These are phyloP conservation scores for Notamacropus eugenii DNA, from an alignment of 2,797 vertebrate genomes.

Conservation along the genomic window DNA sequence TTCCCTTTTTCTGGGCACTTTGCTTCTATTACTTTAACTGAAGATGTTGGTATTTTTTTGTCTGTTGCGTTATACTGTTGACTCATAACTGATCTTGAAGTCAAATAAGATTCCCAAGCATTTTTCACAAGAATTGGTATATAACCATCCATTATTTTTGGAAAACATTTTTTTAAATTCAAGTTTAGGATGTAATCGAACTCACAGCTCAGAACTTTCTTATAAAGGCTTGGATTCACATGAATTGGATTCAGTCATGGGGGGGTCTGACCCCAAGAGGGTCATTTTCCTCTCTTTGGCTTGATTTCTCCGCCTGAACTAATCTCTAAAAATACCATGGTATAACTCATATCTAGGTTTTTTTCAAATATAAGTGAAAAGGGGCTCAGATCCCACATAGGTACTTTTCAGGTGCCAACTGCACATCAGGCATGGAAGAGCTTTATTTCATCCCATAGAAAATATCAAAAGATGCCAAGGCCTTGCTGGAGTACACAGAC, in stretches of 20 bases:
- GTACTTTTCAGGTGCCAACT: neutral
- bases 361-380: neutral
- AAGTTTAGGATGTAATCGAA: neutral
- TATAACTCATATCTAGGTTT: neutral
- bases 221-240: neutral
- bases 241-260: neutral
- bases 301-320: neutral
- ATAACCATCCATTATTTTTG: neutral
- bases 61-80: neutral
- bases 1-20: neutral
- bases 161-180: neutral
- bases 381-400: neutral
- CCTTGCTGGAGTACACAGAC: neutral
- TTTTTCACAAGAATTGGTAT: neutral
- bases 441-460: neutral
- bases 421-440: neutral
- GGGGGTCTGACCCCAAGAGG: neutral
- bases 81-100: neutral
- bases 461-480: neutral
- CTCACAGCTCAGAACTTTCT: neutral
- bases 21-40: neutral
- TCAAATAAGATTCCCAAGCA: neutral
- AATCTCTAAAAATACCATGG: neutral
- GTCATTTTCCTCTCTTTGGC: neutral
- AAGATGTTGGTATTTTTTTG: neutral